Evolutionary conservation across 2,888 invertebrate species (phyloP).

Genomic region (Lepidochitona cinerea): DNA sequence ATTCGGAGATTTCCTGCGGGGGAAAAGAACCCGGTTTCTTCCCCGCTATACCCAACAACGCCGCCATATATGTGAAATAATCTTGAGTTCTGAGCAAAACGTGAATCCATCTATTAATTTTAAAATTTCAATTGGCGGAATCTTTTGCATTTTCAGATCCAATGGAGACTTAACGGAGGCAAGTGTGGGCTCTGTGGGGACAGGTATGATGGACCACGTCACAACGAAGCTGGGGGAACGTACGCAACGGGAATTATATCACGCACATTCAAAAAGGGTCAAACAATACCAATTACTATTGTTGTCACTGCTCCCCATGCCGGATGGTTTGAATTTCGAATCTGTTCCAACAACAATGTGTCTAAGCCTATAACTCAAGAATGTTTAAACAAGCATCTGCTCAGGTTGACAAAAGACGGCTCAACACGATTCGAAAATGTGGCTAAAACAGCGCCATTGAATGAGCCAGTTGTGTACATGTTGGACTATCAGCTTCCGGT

Average conservation of each 20-base stretch:
- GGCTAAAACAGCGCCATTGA: not conserved
- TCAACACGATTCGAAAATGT: not conserved
- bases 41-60: no score
- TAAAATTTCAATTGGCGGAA: not conserved
- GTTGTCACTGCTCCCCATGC: conserved; percentile 49
- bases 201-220: conserved; percentile 73
- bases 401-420: conserved; percentile 4
- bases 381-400: conserved; percentile 38
- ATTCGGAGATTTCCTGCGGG: no score
- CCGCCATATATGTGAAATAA: no score
- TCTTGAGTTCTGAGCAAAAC: not conserved
- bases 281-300: conserved; percentile 40
- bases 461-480: not conserved
- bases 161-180: conserved; percentile 72
- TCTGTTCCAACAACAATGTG: conserved; percentile 44
- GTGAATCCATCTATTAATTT: not conserved
- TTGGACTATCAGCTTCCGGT: conserved; percentile 42
- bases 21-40: no score
- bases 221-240: conserved; percentile 45
- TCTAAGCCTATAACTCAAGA: conserved; percentile 35
- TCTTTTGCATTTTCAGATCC: not conserved
- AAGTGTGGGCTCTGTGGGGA: conserved; percentile 92
- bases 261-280: conserved; percentile 36
- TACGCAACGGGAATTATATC: conserved; percentile 45
- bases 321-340: conserved; percentile 53